phyloP scores from a whole-genome alignment of 92 coral and sea anemone genomes.

The Bergia sp. region DNA sequence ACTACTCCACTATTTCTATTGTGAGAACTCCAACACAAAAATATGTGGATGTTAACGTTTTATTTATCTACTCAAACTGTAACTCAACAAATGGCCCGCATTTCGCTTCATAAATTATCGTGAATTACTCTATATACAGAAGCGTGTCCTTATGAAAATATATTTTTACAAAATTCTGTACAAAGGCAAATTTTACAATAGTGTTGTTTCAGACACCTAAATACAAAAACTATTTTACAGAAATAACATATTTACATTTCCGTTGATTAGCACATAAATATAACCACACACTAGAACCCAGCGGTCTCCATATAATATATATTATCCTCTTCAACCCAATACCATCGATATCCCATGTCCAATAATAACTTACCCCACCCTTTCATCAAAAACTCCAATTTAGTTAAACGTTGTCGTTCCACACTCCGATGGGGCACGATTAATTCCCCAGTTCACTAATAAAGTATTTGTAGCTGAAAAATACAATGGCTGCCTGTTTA shows the following conservation, averaged over 20 bases:
- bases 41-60: neutral
- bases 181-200: constrained; percentile 32
- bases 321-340: constrained; percentile 23
- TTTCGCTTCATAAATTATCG: constrained; percentile 39
- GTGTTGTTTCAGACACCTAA: constrained; percentile 1
- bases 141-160: constrained; percentile 35
- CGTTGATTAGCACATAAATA: constrained; percentile 27
- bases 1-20: too few species aligned
- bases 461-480: too few species aligned
- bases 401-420: neutral
- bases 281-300: neutral
- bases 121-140: constrained; percentile 39
- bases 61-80: constrained; percentile 34
- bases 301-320: neutral
- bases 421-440: neutral
- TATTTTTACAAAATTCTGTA: constrained; percentile 36
- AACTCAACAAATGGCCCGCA: constrained; percentile 42
- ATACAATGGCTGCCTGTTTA: too few species aligned
- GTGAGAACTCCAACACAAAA: too few species aligned
- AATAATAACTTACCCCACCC: constrained; percentile 10
- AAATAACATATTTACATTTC: constrained; percentile 14
- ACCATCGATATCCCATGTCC: neutral
- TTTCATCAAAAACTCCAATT: neutral
- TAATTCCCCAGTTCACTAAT: neutral
- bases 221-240: constrained; percentile 39